These are phyloP conservation scores for Drosophila ustulata DNA, from an alignment of 2,888 invertebrate genomes.

Conservation along the genomic window DNA sequence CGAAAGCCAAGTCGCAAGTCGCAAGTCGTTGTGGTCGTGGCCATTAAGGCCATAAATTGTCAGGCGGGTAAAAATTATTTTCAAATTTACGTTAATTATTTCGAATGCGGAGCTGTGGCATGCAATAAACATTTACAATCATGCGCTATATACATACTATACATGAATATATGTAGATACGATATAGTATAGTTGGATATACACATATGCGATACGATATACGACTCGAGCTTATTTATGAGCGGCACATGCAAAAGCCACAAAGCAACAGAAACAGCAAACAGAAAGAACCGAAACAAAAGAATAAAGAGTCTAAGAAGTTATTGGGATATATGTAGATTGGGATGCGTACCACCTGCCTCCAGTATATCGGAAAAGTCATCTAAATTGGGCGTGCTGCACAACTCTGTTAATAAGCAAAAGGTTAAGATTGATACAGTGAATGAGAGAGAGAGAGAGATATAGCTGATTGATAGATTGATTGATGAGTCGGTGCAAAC, in stretches of 20 bases:
- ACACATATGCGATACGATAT: slow-evolving; percentile 34
- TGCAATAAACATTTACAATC: slow-evolving; percentile 75
- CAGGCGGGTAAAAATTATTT: slow-evolving; percentile 65
- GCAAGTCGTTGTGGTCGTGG: slow-evolving; percentile 32
- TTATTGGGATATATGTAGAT: slow-evolving; percentile 11
- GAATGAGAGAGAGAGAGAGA: background rate
- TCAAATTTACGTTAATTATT: slow-evolving; percentile 80
- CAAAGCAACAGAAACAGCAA: slow-evolving; percentile 19
- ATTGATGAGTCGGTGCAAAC: background rate
- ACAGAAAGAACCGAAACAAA: slow-evolving; percentile 7
- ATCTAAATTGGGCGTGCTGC: slow-evolving; percentile 85
- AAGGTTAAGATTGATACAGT: slow-evolving; percentile 23
- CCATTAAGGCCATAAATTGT: slow-evolving; percentile 77
- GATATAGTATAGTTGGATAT: slow-evolving; percentile 26
- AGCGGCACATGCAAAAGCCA: slow-evolving; percentile 56
- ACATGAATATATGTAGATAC: slow-evolving; percentile 20
- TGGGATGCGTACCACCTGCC: slow-evolving; percentile 85
- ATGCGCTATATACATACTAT: slow-evolving; percentile 46
- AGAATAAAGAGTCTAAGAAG: slow-evolving; percentile 25
- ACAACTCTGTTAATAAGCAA: slow-evolving; percentile 69
- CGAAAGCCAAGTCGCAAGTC: slow-evolving; percentile 13
- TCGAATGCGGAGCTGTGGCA: slow-evolving; percentile 64
- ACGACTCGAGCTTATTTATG: slow-evolving; percentile 52
- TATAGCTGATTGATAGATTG: slow-evolving; percentile 1
- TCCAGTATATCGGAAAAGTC: slow-evolving; percentile 86